phyloP scores from a whole-genome alignment of 2,888 invertebrate species.

The Hydrotaea diabolus region DNA sequence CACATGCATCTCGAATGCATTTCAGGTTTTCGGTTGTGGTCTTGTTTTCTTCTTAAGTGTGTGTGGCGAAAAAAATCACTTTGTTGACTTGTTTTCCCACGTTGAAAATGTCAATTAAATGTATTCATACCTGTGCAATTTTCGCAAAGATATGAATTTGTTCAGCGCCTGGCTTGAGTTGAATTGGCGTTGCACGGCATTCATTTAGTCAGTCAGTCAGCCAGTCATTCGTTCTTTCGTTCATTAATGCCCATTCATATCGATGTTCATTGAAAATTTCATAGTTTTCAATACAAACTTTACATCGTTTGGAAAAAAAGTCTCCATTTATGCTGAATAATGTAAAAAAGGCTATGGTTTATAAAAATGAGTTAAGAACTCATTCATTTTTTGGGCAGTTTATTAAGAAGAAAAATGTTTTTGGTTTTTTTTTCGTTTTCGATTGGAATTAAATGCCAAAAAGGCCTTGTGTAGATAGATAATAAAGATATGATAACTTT shows the following conservation, averaged over 20 bases:
- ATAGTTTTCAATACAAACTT: neutral
- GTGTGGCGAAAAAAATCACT: constrained; percentile 46
- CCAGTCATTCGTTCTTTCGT: neutral
- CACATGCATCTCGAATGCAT: constrained; percentile 31
- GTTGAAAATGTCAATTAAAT: constrained; percentile 66
- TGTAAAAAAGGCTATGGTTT: neutral
- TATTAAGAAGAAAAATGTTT: neutral
- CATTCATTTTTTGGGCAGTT: neutral
- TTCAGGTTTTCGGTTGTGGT: constrained; percentile 52
- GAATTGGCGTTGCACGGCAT: neutral
- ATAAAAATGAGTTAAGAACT: neutral
- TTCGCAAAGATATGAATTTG: constrained; percentile 52
- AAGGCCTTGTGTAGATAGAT: neutral
- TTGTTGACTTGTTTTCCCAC: constrained; percentile 65
- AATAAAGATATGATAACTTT: neutral
- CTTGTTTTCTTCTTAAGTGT: neutral
- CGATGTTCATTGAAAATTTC: neutral
- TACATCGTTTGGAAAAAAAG: neutral
- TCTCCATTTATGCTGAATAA: constrained; percentile 9
- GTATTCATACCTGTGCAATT: constrained; percentile 63
- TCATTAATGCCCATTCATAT: neutral
- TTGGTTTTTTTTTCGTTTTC: neutral
- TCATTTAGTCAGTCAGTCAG: neutral
- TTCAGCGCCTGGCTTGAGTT: neutral
- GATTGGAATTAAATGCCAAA: neutral